Conservation (phyloP, 2,888 invertebrate genomes). For the Charanyca ferruginea region DNA sequence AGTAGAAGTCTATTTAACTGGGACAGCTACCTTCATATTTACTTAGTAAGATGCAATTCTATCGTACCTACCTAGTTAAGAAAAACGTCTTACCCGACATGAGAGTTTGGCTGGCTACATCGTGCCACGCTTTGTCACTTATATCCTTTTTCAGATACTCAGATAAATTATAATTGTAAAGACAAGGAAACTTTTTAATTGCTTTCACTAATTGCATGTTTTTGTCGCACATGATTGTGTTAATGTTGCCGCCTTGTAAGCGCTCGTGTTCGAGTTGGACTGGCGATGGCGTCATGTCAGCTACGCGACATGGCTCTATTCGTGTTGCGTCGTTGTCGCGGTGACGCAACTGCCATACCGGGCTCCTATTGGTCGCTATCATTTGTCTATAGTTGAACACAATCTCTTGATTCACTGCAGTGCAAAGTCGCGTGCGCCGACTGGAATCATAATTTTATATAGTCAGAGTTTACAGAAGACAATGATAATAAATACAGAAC, state of each 20-base stretch:
- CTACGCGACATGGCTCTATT: conserved; percentile 68
- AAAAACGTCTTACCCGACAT: conserved; percentile 66
- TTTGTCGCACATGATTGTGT: conserved; percentile 69
- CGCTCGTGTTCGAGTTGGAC: conserved; percentile 43
- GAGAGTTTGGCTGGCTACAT: conserved; percentile 68
- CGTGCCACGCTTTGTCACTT: conserved; percentile 72
- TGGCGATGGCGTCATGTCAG: conserved; percentile 65
- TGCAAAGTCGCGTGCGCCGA: conserved; percentile 43
- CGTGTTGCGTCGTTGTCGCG: conserved; percentile 68
- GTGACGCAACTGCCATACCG: conserved; percentile 62
- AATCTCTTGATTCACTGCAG: conserved; percentile 29
- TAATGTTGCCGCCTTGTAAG: conserved; percentile 40
- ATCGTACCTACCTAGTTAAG: not conserved
- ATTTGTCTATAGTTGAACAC: conserved; percentile 45
- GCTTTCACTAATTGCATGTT: conserved; percentile 69
- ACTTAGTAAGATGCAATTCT: not conserved
- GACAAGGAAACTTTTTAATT: conserved; percentile 70
- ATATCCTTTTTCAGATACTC: conserved; percentile 74
- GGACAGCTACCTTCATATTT: not conserved
- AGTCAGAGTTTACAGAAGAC: conserved; percentile 14
- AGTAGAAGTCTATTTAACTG: not conserved
- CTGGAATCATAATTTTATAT: conserved; percentile 18
- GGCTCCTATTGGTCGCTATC: conserved; percentile 45
- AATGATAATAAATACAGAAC: not conserved
- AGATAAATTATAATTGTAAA: conserved; percentile 69